Conservation (phyloP, 2,888 invertebrate species). For the Leptopilina syphax region DNA sequence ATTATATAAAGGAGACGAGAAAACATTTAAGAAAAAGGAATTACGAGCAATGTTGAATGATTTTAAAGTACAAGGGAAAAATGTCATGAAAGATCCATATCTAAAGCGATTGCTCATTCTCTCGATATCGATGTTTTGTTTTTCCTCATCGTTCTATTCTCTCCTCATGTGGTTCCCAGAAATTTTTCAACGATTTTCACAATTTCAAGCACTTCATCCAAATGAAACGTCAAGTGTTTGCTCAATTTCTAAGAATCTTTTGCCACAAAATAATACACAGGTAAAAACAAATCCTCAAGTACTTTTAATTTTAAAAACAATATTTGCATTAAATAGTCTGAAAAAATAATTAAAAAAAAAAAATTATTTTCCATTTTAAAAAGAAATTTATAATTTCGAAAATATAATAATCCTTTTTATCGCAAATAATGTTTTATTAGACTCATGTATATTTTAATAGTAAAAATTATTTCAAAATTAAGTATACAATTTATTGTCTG, state of each 20-base stretch:
- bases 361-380: too few relatives aligned
- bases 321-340: too few relatives aligned
- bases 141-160: constrained; percentile 88
- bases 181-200: constrained; percentile 87
- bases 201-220: constrained; percentile 83
- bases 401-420: too few relatives aligned
- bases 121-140: background rate
- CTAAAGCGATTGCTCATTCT: background rate
- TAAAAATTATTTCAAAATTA: too few relatives aligned
- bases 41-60: constrained; percentile 2
- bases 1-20: background rate
- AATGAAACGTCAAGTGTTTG: constrained; percentile 85
- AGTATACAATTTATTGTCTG: too few relatives aligned
- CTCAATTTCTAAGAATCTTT: constrained; percentile 79
- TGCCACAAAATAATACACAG: background rate
- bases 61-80: constrained; percentile 12
- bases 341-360: too few relatives aligned
- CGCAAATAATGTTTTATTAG: too few relatives aligned
- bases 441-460: too few relatives aligned
- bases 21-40: background rate
- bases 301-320: too few relatives aligned
- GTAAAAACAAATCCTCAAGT: background rate
- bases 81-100: background rate
- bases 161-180: constrained; percentile 95
- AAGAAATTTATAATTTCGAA: too few relatives aligned